A percentile compares a stretch with the other conserved stretches of the same genome.
These are phyloP conservation scores for Ormyrus nitidulus DNA, from an alignment of 2,888 invertebrate genomes.

Conservation along the genomic window DNA sequence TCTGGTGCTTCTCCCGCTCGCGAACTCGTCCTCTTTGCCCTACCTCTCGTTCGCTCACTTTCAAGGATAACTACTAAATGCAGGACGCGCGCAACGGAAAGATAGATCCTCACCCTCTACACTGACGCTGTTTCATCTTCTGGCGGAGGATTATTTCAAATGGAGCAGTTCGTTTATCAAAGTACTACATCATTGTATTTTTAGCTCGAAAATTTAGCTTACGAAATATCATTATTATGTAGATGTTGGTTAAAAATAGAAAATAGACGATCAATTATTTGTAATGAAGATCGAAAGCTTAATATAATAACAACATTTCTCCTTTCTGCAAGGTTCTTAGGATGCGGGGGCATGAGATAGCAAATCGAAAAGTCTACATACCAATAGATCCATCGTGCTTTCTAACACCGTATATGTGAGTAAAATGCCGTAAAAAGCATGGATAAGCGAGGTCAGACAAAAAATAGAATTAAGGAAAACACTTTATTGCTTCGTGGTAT, in stretches of 20 bases:
- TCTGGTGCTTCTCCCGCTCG: slow-evolving; percentile 14
- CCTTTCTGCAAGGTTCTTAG: neutral
- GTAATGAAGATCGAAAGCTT: no score
- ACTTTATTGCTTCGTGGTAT: neutral
- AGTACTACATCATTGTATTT: no score
- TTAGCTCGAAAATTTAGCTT: no score
- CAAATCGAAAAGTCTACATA: slow-evolving; percentile 28
- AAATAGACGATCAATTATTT: no score
- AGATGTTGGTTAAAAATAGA: no score
- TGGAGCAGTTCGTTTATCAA: no score
- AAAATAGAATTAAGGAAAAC: neutral
- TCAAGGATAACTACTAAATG: slow-evolving; percentile 72
- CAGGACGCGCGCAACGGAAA: slow-evolving; percentile 56
- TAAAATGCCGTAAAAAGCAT: neutral
- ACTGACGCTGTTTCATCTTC: neutral
- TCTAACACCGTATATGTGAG: slow-evolving; percentile 20
- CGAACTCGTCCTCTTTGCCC: slow-evolving; percentile 5
- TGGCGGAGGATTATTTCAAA: no score
- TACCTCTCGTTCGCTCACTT: slow-evolving; percentile 61
- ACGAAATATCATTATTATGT: no score
- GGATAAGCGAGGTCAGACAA: neutral
- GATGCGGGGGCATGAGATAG: slow-evolving; percentile 18
- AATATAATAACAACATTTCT: no score
- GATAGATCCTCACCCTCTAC: slow-evolving; percentile 29
- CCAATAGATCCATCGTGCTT: slow-evolving; percentile 32